Evolutionary conservation across 2,888 invertebrate genomes (phyloP).

Genomic region (Sinopyrophorus schimmeli): DNA sequence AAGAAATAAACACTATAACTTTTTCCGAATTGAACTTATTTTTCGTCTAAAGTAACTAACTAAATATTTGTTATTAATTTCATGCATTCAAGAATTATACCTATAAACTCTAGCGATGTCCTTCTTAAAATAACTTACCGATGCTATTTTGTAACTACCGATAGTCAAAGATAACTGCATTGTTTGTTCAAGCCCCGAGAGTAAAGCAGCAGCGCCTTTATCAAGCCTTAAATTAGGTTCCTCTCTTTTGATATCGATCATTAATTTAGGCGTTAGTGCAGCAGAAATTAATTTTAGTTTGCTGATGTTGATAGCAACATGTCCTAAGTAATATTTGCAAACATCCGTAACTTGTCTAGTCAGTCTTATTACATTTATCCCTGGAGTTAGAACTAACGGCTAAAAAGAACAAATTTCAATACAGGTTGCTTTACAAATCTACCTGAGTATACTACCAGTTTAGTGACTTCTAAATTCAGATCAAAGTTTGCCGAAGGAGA

Average conservation of each 20-base stretch:
- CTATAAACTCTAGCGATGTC: no score
- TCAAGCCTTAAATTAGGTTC: conserved; percentile 56
- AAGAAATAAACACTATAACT: no score
- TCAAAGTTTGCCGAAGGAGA: conserved; percentile 44
- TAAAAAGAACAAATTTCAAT: conserved; percentile 37
- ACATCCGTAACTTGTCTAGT: conserved; percentile 65
- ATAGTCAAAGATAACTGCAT: conserved; percentile 75
- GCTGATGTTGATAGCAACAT: conserved; percentile 67
- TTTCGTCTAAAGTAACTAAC: no score
- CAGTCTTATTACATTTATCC: conserved; percentile 65
- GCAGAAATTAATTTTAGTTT: conserved; percentile 76
- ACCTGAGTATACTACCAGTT: conserved; percentile 42
- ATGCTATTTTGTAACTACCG: conserved; percentile 74
- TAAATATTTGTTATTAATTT: no score
- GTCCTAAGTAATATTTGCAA: conserved; percentile 73
- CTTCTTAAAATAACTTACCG: conserved; percentile 65
- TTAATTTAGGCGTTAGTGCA: conserved; percentile 59
- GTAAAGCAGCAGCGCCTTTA: conserved; percentile 67
- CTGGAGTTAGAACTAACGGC: conserved; percentile 59
- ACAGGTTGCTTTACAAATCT: neutral
- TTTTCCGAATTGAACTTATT: no score
- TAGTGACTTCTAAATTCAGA: conserved; percentile 42
- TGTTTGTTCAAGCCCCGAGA: conserved; percentile 80
- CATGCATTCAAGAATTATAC: no score
- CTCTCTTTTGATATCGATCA: conserved; percentile 56